Evolutionary conservation across 2,888 invertebrate species (phyloP), one percentile per base, ranked within the genome.

Genomic region (Nomada hirtipes): DNA sequence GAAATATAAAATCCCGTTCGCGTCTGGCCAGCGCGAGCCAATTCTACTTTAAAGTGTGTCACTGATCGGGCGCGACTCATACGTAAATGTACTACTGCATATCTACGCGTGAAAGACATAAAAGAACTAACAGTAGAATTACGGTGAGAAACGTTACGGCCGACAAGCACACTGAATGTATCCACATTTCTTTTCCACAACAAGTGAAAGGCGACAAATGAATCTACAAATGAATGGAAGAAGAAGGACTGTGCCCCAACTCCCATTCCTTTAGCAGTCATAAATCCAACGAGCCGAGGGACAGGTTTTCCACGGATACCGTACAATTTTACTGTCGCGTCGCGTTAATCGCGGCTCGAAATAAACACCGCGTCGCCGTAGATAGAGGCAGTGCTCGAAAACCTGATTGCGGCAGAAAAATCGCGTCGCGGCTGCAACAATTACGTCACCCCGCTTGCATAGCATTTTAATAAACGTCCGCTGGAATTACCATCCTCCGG

Each of bases 381-480:
- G 44, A 26, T 29, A 70, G 29, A 50, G 29, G 47, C 20, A 4
- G 15, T 7, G 26, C 4, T 11, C n/a, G 42, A 64, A 47, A 64
- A 50, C 61, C 61, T n/a, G 23, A 64, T 57, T 55, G 47, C 1
- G 13, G 29, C 13, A n/a, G 13, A 42, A 64, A 42, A 55, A 4
- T 10, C 55, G 15, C 50, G 42, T 59, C 11, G 11, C n/a, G 10
- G 44, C 23, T 1, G 60, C 53, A 9, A 55, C 47, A 73, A 61
- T 60, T 65, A 67, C 60, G 60, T 55, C 73, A 67, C 53, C 64
- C 20, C 7, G 1, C 50, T 11, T 4, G 15, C 36, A 64, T 23
- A 29, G 44, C 36, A 44, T 36, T 73, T 61, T 60, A 67, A 65
- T 61, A 71, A 44, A n/a, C 53, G n/a, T 18, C 67, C 29, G 44